These are phyloP conservation scores for Rhabdomys dilectus DNA, from an alignment of 2,113 vertebrate genomes.

Conservation along the genomic window DNA sequence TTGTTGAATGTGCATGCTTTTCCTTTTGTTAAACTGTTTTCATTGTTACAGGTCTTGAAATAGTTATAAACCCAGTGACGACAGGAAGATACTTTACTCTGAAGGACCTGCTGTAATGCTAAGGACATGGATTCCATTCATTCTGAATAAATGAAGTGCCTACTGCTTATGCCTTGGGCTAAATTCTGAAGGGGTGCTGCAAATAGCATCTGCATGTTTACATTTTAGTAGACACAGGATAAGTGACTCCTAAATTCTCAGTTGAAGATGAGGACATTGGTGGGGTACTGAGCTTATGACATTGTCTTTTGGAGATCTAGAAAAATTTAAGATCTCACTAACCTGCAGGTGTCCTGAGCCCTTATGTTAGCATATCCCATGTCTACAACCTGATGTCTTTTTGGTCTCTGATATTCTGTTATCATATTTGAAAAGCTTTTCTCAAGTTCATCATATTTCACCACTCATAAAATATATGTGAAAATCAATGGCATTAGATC, in stretches of 20 bases:
- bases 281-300: too few species aligned
- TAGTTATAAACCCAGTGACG: background rate
- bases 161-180: background rate
- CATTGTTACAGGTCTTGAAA: background rate
- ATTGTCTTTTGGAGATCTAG: background rate
- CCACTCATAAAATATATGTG: slow-evolving; percentile 84
- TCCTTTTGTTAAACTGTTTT: slow-evolving; percentile 24
- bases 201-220: background rate
- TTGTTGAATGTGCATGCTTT: background rate
- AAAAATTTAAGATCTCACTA: background rate
- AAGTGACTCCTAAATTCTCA: slow-evolving; percentile 20
- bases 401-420: slow-evolving; percentile 54
- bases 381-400: slow-evolving; percentile 21
- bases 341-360: background rate
- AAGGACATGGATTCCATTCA: background rate
- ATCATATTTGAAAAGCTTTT: slow-evolving; percentile 73
- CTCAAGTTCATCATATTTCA: slow-evolving; percentile 79
- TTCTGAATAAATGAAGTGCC: background rate
- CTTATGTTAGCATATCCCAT: background rate
- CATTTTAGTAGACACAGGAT: background rate
- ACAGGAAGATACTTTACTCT: background rate
- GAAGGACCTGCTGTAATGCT: background rate
- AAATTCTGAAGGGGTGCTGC: background rate
- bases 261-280: background rate
- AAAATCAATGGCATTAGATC: slow-evolving; percentile 86